Conservation (phyloP, 2,888 invertebrate genomes). For the Dasysyrphus tricinctus region DNA sequence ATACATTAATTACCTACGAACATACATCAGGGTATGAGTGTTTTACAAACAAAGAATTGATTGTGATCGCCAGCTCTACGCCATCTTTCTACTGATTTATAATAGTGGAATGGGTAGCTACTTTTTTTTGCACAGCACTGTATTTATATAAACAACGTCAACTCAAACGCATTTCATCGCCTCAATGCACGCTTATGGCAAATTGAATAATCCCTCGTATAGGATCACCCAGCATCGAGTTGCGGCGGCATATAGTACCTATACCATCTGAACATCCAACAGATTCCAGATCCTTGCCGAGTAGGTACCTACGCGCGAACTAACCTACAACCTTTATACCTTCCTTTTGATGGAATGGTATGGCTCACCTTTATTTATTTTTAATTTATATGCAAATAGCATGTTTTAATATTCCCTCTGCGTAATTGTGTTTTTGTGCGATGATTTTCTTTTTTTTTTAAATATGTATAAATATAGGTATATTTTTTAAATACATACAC, state of each 20-base stretch:
- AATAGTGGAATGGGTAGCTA: too few relatives aligned
- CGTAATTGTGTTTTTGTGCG: constrained; percentile 71
- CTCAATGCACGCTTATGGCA: constrained; percentile 59
- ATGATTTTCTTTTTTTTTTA: constrained; percentile 13
- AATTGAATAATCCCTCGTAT: constrained; percentile 63
- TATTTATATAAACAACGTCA: neutral
- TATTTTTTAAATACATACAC: neutral
- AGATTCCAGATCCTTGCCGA: constrained; percentile 3
- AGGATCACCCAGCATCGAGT: constrained; percentile 30
- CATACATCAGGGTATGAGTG: too few relatives aligned
- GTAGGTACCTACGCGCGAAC: neutral
- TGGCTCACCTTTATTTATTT: constrained; percentile 71
- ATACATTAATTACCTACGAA: too few relatives aligned
- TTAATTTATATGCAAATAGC: constrained; percentile 76
- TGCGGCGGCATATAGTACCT: neutral
- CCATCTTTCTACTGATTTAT: too few relatives aligned
- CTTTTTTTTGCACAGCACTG: neutral
- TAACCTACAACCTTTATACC: neutral
- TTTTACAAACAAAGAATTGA: too few relatives aligned
- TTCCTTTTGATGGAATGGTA: constrained; percentile 1
- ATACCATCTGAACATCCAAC: neutral
- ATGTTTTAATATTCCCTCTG: constrained; percentile 74
- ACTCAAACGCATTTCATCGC: constrained; percentile 29
- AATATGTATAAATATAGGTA: neutral
- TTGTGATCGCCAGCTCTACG: too few relatives aligned